These are phyloP conservation scores for Microchrysa polita DNA, from an alignment of 2,888 invertebrate species.

Conservation along the genomic window DNA sequence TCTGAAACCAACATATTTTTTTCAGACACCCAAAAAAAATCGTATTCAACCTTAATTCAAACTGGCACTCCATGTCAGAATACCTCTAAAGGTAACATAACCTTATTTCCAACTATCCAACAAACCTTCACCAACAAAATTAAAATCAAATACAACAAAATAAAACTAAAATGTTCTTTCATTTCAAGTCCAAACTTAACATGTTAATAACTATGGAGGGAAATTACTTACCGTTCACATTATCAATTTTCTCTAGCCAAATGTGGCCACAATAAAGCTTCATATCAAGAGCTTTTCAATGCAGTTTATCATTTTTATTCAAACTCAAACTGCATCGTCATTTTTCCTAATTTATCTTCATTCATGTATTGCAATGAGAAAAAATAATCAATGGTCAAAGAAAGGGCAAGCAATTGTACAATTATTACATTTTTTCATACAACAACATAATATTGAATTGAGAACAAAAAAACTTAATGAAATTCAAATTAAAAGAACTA, in stretches of 20 bases:
- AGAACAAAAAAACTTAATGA: slow-evolving; percentile 39
- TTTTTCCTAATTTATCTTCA: slow-evolving; percentile 51
- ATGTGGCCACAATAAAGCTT: not conserved
- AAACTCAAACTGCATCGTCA: slow-evolving; percentile 34
- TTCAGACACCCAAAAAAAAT: too few species aligned
- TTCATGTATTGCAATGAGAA: slow-evolving; percentile 53
- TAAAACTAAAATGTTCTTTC: slow-evolving; percentile 40
- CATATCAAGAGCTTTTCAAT: slow-evolving; percentile 19
- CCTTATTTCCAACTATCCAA: too few species aligned
- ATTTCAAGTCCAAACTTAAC: too few species aligned
- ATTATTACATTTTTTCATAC: slow-evolving; percentile 36
- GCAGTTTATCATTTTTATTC: slow-evolving; percentile 16
- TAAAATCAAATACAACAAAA: slow-evolving; percentile 38
- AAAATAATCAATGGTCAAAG: slow-evolving; percentile 52
- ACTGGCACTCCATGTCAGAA: too few species aligned
- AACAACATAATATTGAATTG: slow-evolving; percentile 41
- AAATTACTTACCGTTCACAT: slow-evolving; percentile 52
- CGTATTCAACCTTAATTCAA: too few species aligned
- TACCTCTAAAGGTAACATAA: too few species aligned
- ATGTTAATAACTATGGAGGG: slow-evolving; percentile 6
- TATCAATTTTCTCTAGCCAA: slow-evolving; percentile 33
- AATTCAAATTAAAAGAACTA: not conserved
- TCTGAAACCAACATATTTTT: too few species aligned
- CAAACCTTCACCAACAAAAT: too few species aligned
- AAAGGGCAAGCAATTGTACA: slow-evolving; percentile 43